phyloP scores from a whole-genome alignment of 1,140 invertebrate genomes.

The Ips typographus region DNA sequence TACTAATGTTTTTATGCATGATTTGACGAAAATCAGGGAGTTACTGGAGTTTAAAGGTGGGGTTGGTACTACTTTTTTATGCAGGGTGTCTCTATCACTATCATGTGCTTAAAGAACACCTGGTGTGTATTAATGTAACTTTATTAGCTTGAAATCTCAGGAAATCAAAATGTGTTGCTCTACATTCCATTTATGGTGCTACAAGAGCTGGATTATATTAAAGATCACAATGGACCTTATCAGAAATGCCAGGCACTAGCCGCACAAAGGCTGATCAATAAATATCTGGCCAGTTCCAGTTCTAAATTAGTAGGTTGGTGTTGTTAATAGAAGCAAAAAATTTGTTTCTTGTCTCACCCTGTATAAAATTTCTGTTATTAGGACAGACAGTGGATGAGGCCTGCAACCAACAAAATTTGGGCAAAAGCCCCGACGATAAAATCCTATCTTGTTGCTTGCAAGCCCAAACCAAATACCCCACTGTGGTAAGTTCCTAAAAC shows the following conservation, averaged over 20 bases:
- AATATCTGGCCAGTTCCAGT: constrained; percentile 24
- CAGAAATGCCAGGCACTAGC: constrained; percentile 30
- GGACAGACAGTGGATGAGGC: constrained; percentile 41
- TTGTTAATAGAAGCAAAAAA: neutral
- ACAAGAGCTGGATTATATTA: constrained; percentile 41
- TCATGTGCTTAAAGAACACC: neutral
- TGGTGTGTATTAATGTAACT: neutral
- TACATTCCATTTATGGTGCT: constrained; percentile 45
- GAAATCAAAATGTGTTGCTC: constrained; percentile 29
- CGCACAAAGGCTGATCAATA: constrained; percentile 39
- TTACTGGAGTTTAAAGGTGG: constrained; percentile 37
- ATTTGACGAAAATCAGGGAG: constrained; percentile 39
- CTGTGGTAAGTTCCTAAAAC: constrained; percentile 35
- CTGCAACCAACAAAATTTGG: constrained; percentile 37
- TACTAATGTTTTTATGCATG: constrained; percentile 46
- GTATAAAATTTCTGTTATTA: constrained; percentile 5
- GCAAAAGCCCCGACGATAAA: constrained; percentile 43
- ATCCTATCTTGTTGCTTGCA: constrained; percentile 41
- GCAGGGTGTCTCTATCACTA: neutral
- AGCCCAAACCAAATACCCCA: constrained; percentile 39
- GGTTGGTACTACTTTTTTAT: neutral
- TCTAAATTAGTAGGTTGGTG: constrained; percentile 33
- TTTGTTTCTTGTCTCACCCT: neutral
- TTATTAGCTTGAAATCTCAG: constrained; percentile 19
- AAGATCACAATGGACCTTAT: constrained; percentile 26